Evolutionary conservation across 2,113 vertebrate genomes (phyloP), one percentile per base, ranked within the genome.

Genomic region (Rhegmatorhina hoffmannsi): DNA sequence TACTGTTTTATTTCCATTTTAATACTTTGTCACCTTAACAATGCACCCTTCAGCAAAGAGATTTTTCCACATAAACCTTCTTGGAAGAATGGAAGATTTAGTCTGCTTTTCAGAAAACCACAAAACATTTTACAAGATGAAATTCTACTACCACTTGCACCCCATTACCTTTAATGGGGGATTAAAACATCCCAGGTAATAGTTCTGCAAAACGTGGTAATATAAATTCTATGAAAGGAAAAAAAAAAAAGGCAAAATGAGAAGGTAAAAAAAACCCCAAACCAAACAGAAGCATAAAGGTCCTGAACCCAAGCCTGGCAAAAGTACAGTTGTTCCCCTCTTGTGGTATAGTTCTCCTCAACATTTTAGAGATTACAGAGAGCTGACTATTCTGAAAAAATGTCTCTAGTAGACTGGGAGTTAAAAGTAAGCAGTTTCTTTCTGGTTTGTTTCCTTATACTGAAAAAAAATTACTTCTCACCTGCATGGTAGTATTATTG

Each of bases 401-500:
- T 4, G 7, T 43, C 70, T 91, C 50, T 43, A 73, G 28, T 40
- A 69, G 43, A 26, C 24, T 49, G 28, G 29, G 33, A 84, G 8
- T 11, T 13, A 28, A 90, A 87, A 49, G 29, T 12, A 83, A 83
- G 12, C 7, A 73, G 17, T 31, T 87, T 89, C 11, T 31, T 84
- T 72, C n/a, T 50, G 17, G 1, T n/a, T 78, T 75, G 28, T 56
- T 78, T 46, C 31, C 28, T 59, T 49, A 34, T 7, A 86, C 4
- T 14, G 56, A 36, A 92, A 89, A 89, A 40, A n/a, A 72, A 43
- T 47, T 15, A 40, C 40, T 95, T 84, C 98, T 96, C 92, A 99
- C 99, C 99, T 99, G 99, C 95, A 98, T 89, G 24, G 96, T 91
- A 66, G 84, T 85, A 97, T 97, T 98, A 97, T 97, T 98, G 96